phyloP scores from a whole-genome alignment of 2,113 vertebrate species.

The Aegithalos caudatus region DNA sequence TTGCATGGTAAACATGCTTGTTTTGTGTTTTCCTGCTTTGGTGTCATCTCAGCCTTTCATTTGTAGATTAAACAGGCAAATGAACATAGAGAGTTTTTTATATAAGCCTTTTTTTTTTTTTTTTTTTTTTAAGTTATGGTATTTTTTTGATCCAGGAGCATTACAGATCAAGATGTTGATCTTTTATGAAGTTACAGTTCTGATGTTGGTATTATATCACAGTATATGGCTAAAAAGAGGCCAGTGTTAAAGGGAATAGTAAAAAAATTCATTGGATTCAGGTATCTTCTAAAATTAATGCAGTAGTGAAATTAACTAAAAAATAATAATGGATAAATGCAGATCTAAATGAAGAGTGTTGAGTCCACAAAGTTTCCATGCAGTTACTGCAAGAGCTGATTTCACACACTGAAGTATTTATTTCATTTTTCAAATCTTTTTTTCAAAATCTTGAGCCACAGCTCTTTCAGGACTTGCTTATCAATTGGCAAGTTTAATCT shows the following conservation, averaged over 20 bases:
- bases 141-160: background rate
- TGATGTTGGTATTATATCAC: background rate
- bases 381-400: background rate
- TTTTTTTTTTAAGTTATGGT: background rate
- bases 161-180: background rate
- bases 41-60: slow-evolving; percentile 16
- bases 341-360: background rate
- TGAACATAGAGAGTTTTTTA: background rate
- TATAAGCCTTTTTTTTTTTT: background rate
- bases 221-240: background rate
- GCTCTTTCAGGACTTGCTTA: background rate
- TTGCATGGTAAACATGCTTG: slow-evolving; percentile 17
- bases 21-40: slow-evolving; percentile 10
- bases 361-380: background rate
- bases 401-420: background rate
- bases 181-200: background rate
- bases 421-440: background rate
- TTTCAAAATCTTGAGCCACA: background rate
- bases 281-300: background rate
- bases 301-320: background rate
- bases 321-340: background rate
- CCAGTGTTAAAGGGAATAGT: background rate
- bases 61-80: slow-evolving; percentile 3
- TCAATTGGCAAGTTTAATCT: background rate
- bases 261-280: background rate